Percentiles rank a stretch among this genome's conserved stretches.
Conservation (phyloP, 2,113 vertebrate genomes). For the Pedetes capensis region DNA sequence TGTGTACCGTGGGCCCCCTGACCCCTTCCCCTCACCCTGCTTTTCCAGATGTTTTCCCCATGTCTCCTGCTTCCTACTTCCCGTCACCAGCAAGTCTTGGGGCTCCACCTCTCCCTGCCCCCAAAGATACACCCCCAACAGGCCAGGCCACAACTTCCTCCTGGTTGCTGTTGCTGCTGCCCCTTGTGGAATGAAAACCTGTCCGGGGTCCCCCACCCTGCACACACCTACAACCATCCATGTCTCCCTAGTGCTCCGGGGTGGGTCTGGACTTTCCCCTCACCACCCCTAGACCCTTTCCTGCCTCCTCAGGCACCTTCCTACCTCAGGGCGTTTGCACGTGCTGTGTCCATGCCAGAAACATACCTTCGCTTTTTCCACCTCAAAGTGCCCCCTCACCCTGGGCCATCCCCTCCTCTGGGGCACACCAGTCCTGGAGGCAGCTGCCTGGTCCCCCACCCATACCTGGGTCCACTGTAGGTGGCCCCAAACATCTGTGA, state of each 20-base stretch:
- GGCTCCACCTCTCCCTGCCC: background rate
- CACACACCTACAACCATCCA: too few species aligned
- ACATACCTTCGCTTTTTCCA: too few species aligned
- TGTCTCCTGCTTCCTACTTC: background rate
- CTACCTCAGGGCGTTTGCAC: background rate
- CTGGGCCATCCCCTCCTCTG: too few species aligned
- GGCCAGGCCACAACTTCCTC: background rate
- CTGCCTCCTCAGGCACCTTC: background rate
- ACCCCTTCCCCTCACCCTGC: too few species aligned
- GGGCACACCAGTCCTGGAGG: accelerated
- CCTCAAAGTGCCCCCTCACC: background rate
- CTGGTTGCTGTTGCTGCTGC: too few species aligned
- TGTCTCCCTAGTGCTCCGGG: background rate
- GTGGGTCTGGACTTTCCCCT: too few species aligned
- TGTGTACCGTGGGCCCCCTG: too few species aligned
- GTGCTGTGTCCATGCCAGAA: accelerated
- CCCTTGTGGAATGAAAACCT: too few species aligned
- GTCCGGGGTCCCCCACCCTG: too few species aligned
- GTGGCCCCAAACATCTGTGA: background rate
- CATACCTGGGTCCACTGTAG: background rate
- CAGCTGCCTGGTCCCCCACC: background rate
- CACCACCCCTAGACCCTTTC: background rate
- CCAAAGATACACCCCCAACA: background rate
- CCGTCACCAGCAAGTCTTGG: background rate
- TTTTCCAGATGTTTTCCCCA: background rate